phyloP scores from a whole-genome alignment of 1,140 invertebrate genomes.

The Probaryconus sp. region DNA sequence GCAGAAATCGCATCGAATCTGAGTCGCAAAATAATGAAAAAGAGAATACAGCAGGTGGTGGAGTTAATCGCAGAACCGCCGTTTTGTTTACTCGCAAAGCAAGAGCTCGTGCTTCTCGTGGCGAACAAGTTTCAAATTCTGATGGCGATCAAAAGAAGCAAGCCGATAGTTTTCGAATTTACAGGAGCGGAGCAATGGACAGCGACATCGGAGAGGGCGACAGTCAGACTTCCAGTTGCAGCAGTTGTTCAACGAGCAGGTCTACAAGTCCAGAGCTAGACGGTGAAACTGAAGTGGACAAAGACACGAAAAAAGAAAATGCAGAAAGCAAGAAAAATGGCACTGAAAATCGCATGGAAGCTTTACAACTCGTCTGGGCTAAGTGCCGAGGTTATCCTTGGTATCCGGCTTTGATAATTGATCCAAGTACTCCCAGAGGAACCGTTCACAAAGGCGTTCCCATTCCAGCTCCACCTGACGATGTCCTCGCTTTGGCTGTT shows the following conservation, averaged over 20 bases:
- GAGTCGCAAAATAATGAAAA: constrained; percentile 68
- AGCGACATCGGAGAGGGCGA: constrained; percentile 75
- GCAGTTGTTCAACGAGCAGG: constrained; percentile 75
- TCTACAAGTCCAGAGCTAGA: constrained; percentile 70
- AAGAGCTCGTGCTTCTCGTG: constrained; percentile 77
- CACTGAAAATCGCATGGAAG: constrained; percentile 78
- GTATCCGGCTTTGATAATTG: constrained; percentile 97
- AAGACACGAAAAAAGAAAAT: constrained; percentile 61
- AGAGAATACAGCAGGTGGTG: constrained; percentile 68
- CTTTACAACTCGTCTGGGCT: constrained; percentile 96
- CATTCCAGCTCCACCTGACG: constrained; percentile 93
- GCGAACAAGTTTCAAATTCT: constrained; percentile 60
- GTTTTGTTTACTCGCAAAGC: constrained; percentile 89
- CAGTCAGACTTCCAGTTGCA: constrained; percentile 76
- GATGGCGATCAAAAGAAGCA: constrained; percentile 73
- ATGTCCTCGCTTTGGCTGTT: constrained; percentile 89
- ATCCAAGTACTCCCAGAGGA: constrained; percentile 94
- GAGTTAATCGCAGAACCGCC: constrained; percentile 89
- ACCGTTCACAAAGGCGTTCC: constrained; percentile 95
- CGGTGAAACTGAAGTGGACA: constrained; percentile 56
- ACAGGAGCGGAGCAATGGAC: constrained; percentile 75
- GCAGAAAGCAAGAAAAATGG: constrained; percentile 54
- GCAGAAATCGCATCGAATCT: constrained; percentile 67
- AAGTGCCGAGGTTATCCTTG: constrained; percentile 97
- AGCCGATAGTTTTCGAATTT: constrained; percentile 81